A percentile compares a stretch with the other conserved stretches of the same genome.
Evolutionary conservation across 2,797 vertebrate species (phyloP).

Genomic region (Anolis apletophallus): DNA sequence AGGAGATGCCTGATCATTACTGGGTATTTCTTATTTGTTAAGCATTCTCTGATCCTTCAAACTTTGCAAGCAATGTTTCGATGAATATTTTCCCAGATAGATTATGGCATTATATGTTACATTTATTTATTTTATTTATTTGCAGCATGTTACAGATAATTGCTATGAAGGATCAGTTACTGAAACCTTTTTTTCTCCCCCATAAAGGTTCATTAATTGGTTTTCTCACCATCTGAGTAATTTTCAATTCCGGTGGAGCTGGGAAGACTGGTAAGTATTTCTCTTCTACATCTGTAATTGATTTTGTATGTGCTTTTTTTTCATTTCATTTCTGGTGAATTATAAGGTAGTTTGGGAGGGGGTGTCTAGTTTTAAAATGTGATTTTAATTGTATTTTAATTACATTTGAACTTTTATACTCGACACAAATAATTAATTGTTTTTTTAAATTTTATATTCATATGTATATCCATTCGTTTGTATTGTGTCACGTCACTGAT

Average conservation of each 20-base stretch:
- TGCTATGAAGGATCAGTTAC: slow-evolving; percentile 5
- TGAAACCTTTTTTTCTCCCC: slow-evolving; percentile 18
- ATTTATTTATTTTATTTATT: no score
- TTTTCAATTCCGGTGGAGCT: slow-evolving; percentile 98
- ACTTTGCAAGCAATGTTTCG: background rate
- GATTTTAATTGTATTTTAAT: background rate
- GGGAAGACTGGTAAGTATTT: slow-evolving; percentile 95
- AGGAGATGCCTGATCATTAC: background rate
- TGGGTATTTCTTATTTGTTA: background rate
- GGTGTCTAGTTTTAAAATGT: background rate
- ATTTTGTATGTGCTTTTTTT: slow-evolving; percentile 15
- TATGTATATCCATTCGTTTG: no score
- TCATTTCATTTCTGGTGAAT: background rate
- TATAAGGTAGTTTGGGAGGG: background rate
- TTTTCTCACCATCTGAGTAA: slow-evolving; percentile 99
- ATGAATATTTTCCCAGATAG: background rate
- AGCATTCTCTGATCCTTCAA: background rate
- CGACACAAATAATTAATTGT: no score
- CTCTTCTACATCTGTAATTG: background rate
- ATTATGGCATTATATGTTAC: background rate
- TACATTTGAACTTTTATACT: background rate
- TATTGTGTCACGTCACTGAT: no score
- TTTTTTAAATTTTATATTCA: no score
- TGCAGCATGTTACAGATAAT: background rate
- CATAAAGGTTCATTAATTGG: slow-evolving; percentile 90